Base-by-base conservation (phyloP, 2,888 invertebrate species). In the Brenthis hecate region DNA sequence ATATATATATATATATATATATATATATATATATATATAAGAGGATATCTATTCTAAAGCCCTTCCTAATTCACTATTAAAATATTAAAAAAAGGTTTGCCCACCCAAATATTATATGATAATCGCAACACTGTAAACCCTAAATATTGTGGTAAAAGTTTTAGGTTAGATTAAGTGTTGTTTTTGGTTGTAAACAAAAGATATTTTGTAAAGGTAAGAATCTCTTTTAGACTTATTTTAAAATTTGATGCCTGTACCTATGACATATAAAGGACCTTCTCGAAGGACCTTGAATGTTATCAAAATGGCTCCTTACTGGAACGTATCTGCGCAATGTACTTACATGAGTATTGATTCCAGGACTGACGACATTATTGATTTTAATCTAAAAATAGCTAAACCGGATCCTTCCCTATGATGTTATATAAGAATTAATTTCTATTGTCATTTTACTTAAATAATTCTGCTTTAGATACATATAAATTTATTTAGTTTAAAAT, bases 251-350 rank as follows among this genome's bases (percentile, higher is more conserved):
- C 23, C 0, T 3, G 23, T 1, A 32, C 6, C 28, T 58, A 23
- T 60, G n/a, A 28, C 5, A 11, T 58, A 60, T 28, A 60, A 50
- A 60, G n/a, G 60, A 60, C 47, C 48, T 60, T 60, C 50, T n/a
- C 8, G 36, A 55, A 62, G 6, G 36, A 56, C 32, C 16, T 36
- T 32, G 32, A 50, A 50, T 48, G 23, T 23, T 16, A 16, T 66
- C 50, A 66, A 63, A 63, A 56, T 68, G 51, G 56, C 51, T 51
- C 43, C 56, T 56, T 48, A 55, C 43, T 16, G 13, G 51, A 47
- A 23, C 47, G 53, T 43, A 16, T 43, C 53, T 68, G 57, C 62
- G 56, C 62, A 56, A 53, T 56, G 6, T 60, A 16, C 19, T 19
- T 19, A 19, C 19, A 19, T 19, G 19, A 19, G 19, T 56, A 60